Evolutionary conservation across 2,797 vertebrate genomes (phyloP).

Genomic region (Halcyon badia): DNA sequence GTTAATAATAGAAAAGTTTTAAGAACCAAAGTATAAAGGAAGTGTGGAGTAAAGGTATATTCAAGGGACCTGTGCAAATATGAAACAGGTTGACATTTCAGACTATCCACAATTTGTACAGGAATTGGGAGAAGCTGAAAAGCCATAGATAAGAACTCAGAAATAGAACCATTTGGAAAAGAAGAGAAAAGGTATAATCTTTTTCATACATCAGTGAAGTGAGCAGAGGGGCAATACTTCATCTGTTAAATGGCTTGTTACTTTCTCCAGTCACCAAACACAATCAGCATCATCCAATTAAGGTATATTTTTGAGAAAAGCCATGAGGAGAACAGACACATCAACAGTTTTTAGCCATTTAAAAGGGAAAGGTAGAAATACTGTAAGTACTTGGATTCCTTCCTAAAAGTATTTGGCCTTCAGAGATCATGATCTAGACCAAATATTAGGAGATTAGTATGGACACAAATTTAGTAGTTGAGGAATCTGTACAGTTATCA

Average conservation of each 20-base stretch:
- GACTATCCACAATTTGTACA: neutral
- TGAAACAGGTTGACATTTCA: neutral
- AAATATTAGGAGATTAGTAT: neutral
- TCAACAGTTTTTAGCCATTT: neutral
- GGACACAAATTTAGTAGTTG: neutral
- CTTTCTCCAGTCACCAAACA: neutral
- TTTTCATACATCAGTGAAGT: neutral
- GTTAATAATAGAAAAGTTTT: neutral
- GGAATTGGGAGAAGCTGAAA: neutral
- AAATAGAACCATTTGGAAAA: neutral
- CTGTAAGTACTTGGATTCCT: neutral
- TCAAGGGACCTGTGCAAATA: neutral
- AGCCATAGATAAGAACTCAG: neutral
- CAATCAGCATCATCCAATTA: neutral
- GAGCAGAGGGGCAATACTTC: neutral
- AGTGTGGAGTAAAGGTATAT: neutral
- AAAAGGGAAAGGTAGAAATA: neutral
- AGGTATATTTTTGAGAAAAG: neutral
- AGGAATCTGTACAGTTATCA: neutral
- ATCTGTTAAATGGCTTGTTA: neutral
- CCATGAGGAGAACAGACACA: fast-evolving
- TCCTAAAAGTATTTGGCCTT: neutral
- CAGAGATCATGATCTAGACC: neutral
- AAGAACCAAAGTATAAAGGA: neutral
- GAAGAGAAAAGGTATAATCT: fast-evolving